Conservation (phyloP, 2,888 invertebrate genomes). For the Andrena dorsata region DNA sequence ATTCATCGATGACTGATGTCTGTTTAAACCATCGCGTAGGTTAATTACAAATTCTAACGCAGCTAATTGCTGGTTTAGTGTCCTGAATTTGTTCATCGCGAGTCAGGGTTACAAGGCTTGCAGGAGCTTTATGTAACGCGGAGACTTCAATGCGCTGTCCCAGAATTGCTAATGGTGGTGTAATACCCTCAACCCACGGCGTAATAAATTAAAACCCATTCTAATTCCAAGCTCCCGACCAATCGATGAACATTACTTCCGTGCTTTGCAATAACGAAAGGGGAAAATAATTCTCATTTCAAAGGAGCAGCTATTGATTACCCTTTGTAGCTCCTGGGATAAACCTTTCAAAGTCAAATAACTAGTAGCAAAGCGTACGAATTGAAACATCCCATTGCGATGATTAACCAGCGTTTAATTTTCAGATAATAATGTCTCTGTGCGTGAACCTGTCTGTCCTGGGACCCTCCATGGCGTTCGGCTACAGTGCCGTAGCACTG, state of each 20-base stretch:
- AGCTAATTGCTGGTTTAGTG: background rate
- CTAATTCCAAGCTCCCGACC: background rate
- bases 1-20: background rate
- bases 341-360: no score
- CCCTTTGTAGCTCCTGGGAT: no score
- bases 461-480: slow-evolving; percentile 87
- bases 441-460: slow-evolving; percentile 86
- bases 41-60: slow-evolving; percentile 21
- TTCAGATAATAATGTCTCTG: slow-evolving; percentile 85
- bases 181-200: slow-evolving; percentile 6
- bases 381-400: background rate
- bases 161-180: background rate
- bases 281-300: background rate
- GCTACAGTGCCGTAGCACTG: slow-evolving; percentile 87
- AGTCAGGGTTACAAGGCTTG: slow-evolving; percentile 10
- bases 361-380: no score
- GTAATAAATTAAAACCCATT: slow-evolving; percentile 11
- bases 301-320: no score
- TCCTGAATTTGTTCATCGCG: background rate
- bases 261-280: background rate
- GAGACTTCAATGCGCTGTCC: slow-evolving; percentile 14
- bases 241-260: background rate
- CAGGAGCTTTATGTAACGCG: slow-evolving; percentile 29
- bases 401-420: background rate
- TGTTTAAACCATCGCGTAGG: background rate